Evolutionary conservation across 1,140 invertebrate species (phyloP), one percentile per base, ranked within the genome.

Genomic region (Mya arenaria): DNA sequence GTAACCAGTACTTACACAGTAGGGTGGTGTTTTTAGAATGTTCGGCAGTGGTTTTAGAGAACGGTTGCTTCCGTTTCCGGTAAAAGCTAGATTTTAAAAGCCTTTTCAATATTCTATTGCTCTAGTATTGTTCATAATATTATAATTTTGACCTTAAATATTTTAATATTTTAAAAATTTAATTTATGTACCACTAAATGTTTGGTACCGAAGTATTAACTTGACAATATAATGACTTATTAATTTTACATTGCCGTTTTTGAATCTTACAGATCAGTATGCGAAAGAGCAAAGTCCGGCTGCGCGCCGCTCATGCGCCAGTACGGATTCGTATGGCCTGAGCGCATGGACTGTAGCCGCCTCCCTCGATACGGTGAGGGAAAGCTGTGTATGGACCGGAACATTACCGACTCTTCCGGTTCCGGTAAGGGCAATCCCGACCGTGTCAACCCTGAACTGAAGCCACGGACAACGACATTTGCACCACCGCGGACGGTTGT

Each of bases 261-360:
- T 52, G 37, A 19, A 30, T 55, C 3, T 62, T 69, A 34, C 44
- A 73, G 71, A 52, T 98, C 97, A 85, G 97, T 99, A 15, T 99
- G 98, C 92, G 97, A 98, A 89, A 94, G 98, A 41, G 98, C 98
- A 0, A 94, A 97, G 34, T 94, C 95, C 6, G 98, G 98, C 10
- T 99, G 98, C 93, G 97, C 97, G 13, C 98, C 98, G 5, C 95
- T 99, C 41, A 99, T 99, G 98, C 95, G 96, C 85, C 96, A 97
- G 88, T 99, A 99, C 93, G 98, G 97, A 39, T 99, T 99, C 93
- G 95, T 95, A 39, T 99, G 98, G 98, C 98, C 98, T 0, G 97
- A 99, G 90, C 93, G 97, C 37, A 98, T 99, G 96, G 96, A 97
- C 41, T 99, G 98, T 92, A 97, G 98, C 86, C 94, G 96, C 52